Evolutionary conservation across 2,888 invertebrate species (phyloP), one percentile per base, ranked within the genome.

Genomic region (Torymus texanus): DNA sequence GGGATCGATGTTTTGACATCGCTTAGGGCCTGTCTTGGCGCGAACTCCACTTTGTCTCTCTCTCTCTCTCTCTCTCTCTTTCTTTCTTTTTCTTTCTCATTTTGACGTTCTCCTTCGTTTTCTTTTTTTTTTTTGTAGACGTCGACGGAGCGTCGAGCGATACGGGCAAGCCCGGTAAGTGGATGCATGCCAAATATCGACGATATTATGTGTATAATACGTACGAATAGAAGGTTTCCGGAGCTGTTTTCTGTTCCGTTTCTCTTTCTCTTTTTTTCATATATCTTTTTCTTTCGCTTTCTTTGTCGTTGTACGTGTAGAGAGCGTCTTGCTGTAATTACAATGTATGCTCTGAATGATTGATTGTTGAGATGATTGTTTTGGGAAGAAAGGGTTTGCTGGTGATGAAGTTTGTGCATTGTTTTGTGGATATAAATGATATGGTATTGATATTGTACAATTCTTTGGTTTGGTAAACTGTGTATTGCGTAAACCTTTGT

Each of bases 1-100:
- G 53, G 58, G 65, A 41, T 61, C 65, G 65, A 79, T 75, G 79
- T 79, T 79, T 75, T 75, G 79, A 75, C 75, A 71, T 71, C 63
- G 62, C 68, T 74, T 70, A 51, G 21, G 66, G 73, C 68, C 75
- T 67, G 29, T 68, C 67, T 58, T 75, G 66, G 67, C 75, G 24
- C 55, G 55, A 58, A 58, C 58, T 65, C 24, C 63, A 73, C 55
- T 63, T 73, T 56, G 16, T 65, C 55, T 41, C 14, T 16, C 50
- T n/a, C n/a, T n/a, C n/a, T n/a, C n/a, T n/a, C n/a, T n/a, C n/a
- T n/a, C n/a, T n/a, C n/a, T n/a, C n/a, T n/a, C n/a, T n/a, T n/a
- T n/a, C n/a, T n/a, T n/a, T 51, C 65, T 66, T 66, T 18, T 16
- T 13, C 8, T 59, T 41, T 53, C 41, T 21, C 18, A n/a, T 73